Evolutionary conservation across 2,113 vertebrate genomes (phyloP), one percentile per base, ranked within the genome.

Genomic region (Bostrychus sinensis): DNA sequence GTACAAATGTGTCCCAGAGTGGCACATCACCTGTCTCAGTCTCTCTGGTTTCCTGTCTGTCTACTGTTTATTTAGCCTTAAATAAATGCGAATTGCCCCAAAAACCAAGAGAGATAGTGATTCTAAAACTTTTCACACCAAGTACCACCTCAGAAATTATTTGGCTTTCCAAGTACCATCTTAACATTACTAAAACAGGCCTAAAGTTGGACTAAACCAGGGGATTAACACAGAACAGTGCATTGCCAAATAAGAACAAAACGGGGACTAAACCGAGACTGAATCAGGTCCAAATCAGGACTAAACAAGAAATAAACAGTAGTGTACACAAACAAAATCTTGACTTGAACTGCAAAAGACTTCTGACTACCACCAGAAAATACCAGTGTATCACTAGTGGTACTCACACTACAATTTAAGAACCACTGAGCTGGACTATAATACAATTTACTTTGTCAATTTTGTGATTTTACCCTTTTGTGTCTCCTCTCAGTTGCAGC

Each of bases 401-500:
- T 34, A n/a, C n/a, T n/a, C n/a, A n/a, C n/a, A n/a, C n/a, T n/a
- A n/a, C n/a, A n/a, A n/a, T n/a, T n/a, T n/a, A n/a, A n/a, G n/a
- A n/a, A n/a, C n/a, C n/a, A 42, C 39, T 6, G 16, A 42, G 17
- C n/a, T n/a, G 17, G 17, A 42, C 16, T 6, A 22, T 17, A 22
- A 12, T 2, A 17, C 48, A 41, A 26, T n/a, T 2, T 11, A 19
- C 20, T 16, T 6, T 10, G 45, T 37, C 28, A 10, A 19, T 22
- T 16, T 6, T 10, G 45, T 37, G 34, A 10, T 10, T 74, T 84
- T 41, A 98, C 97, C 94, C 95, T 92, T 34, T 94, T 93, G 90
- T 98, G 97, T 30, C 96, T 84, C 90, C 90, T 96, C 82, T 99
- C 97, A 0, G 95, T 94, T 1, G 96, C 95, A 2, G 95, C 93